These are phyloP conservation scores for Paedocypris sp. DNA, from an alignment of 2,113 vertebrate species.

Conservation along the genomic window DNA sequence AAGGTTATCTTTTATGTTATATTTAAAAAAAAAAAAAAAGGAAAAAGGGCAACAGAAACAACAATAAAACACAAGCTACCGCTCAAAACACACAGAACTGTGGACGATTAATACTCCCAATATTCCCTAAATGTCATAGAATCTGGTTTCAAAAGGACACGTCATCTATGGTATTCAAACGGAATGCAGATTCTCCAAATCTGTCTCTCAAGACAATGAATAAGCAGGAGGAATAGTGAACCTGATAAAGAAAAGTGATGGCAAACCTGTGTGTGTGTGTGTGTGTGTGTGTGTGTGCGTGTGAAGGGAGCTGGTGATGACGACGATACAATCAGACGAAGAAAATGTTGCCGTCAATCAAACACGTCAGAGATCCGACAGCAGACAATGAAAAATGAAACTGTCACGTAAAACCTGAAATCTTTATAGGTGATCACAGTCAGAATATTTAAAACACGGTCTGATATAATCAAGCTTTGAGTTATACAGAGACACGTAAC, in stretches of 20 bases:
- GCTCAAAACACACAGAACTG: neutral
- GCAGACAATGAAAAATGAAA: neutral
- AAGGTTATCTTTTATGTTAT: too few relatives aligned
- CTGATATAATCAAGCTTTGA: neutral
- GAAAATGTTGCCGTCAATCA: constrained; percentile 57
- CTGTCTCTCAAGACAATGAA: too few relatives aligned
- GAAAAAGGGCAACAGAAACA: too few relatives aligned
- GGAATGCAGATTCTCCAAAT: too few relatives aligned
- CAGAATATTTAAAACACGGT: neutral
- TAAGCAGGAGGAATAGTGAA: neutral
- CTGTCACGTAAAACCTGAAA: neutral
- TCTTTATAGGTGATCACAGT: neutral
- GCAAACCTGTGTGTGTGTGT: too few relatives aligned
- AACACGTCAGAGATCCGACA: neutral
- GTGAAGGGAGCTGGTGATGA: constrained; percentile 42
- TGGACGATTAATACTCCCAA: neutral
- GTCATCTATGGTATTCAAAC: constrained; percentile 36
- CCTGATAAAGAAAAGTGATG: neutral
- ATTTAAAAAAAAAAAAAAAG: too few relatives aligned
- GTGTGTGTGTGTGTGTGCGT: too few relatives aligned
- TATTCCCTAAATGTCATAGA: constrained; percentile 44
- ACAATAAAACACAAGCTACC: neutral
- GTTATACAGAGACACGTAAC: neutral
- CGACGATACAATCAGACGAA: constrained; percentile 46
- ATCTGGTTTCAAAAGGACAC: constrained; percentile 36